Evolutionary conservation across 2,797 vertebrate species (phyloP), one percentile per base, ranked within the genome.

Genomic region (Siniperca scherzeri): DNA sequence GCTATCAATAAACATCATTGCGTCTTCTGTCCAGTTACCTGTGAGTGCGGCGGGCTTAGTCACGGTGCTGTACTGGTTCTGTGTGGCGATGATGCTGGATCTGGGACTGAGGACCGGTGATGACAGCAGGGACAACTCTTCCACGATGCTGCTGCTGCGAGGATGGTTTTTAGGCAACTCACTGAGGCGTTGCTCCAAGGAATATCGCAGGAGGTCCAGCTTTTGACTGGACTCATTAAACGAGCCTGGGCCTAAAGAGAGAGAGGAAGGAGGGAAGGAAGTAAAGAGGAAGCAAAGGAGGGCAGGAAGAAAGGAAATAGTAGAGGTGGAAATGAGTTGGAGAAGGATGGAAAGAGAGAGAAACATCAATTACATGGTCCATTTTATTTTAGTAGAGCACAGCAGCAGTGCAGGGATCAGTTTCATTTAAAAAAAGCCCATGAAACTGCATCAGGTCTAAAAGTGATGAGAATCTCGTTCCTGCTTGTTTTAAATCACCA

Each of bases 221-320:
- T 99, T 98, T 93, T 99, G 98, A 92, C 96, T 98, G 73, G 98
- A 98, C 92, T 99, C 98, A 77, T 97, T 99, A 92, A 97, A 89
- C 98, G 97, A 82, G 97, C 97, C 95, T 98, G 98, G 4, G 98
- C 98, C 98, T 99, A 92, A 27, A 73, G 40, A 22, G 48, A 53
- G 21, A 38, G 19, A 27, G 14, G n/a, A 16, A 64, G 33, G 27
- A 48, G 1, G 22, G 2, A 48, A 61, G 25, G 22, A 62, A 52
- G n/a, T n/a, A 25, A 19, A 27, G 40, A 44, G 21, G 40, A 25
- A 52, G 6, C 21, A 67, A 36, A 13, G 30, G 17, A 11, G n/a
- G 25, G 48, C 11, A 4, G 25, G 21, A 62, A 14, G 48, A 46
- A 56, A 60, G 5, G 25, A 42, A 69, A 50, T 10, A 42, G 40